phyloP scores from a whole-genome alignment of 2,113 vertebrate species.

The Sceloporus undulatus region DNA sequence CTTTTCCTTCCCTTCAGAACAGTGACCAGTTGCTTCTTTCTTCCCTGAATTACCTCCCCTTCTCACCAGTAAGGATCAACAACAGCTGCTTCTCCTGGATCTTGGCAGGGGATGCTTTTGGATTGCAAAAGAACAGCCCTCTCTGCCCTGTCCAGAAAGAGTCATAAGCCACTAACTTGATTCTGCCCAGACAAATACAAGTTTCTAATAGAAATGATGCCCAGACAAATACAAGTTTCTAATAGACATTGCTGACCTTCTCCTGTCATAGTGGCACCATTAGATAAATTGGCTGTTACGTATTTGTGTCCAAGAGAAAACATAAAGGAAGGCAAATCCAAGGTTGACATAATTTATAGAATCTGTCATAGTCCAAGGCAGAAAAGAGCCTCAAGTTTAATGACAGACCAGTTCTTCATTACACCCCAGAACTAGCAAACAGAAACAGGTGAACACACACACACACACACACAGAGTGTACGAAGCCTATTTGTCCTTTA shows the following conservation, averaged over 20 bases:
- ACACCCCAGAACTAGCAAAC: neutral
- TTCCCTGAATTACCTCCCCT: no score
- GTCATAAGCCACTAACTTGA: no score
- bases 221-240: constrained; percentile 25
- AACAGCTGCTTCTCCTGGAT: no score
- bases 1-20: no score
- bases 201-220: constrained; percentile 57
- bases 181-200: neutral
- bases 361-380: neutral
- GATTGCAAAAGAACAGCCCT: no score
- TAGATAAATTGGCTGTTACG: constrained; percentile 33
- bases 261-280: neutral
- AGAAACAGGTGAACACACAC: no score
- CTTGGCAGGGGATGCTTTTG: no score
- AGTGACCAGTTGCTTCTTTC: no score
- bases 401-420: neutral
- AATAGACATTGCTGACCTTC: neutral
- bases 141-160: no score
- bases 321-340: neutral
- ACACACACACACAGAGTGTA: neutral
- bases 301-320: neutral
- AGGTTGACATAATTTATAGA: neutral
- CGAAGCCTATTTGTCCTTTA: no score
- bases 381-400: constrained; percentile 5
- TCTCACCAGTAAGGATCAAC: no score